A percentile compares a stretch with the other conserved stretches of the same genome.
These are phyloP conservation scores for Montipora sp. DNA, from an alignment of 64 coral and sea anemone species.

Conservation along the genomic window DNA sequence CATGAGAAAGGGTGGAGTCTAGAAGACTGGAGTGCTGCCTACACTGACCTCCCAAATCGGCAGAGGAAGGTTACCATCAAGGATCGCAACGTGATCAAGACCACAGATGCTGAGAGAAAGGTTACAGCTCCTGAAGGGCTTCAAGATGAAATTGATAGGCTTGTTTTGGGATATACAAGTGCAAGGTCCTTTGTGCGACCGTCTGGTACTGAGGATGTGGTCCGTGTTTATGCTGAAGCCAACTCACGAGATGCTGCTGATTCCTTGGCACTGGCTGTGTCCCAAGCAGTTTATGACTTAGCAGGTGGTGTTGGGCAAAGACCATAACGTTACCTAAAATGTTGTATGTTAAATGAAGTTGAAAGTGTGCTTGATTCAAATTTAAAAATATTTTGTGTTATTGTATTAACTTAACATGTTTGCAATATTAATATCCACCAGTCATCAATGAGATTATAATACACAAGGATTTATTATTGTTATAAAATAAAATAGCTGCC, in stretches of 20 bases:
- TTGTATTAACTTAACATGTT: too few relatives aligned
- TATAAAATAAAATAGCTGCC: too few relatives aligned
- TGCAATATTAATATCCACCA: too few relatives aligned
- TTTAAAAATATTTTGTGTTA: too few relatives aligned
- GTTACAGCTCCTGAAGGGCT: conserved; percentile 73
- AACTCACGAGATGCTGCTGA: conserved; percentile 81
- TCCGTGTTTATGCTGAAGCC: conserved; percentile 97
- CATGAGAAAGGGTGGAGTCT: conserved; percentile 83
- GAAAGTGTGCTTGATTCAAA: too few relatives aligned
- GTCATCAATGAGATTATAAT: too few relatives aligned
- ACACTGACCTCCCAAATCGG: conserved; percentile 85
- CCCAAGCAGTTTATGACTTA: conserved; percentile 88
- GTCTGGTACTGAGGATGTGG: conserved; percentile 97
- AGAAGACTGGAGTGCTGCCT: conserved; percentile 72
- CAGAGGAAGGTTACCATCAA: conserved; percentile 90
- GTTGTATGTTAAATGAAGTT: too few relatives aligned
- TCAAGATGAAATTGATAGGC: conserved; percentile 85
- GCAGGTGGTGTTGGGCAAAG: conserved; percentile 92
- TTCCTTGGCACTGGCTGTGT: conserved; percentile 78
- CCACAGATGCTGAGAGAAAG: conserved; percentile 86
- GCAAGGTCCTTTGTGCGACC: conserved; percentile 96
- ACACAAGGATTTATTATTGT: too few relatives aligned
- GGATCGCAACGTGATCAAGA: conserved; percentile 89
- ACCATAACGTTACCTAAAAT: conserved; percentile 26
- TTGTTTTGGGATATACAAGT: conserved; percentile 59